Conservation (phyloP, 2,888 invertebrate genomes). For the Xestia c-nigrum region DNA sequence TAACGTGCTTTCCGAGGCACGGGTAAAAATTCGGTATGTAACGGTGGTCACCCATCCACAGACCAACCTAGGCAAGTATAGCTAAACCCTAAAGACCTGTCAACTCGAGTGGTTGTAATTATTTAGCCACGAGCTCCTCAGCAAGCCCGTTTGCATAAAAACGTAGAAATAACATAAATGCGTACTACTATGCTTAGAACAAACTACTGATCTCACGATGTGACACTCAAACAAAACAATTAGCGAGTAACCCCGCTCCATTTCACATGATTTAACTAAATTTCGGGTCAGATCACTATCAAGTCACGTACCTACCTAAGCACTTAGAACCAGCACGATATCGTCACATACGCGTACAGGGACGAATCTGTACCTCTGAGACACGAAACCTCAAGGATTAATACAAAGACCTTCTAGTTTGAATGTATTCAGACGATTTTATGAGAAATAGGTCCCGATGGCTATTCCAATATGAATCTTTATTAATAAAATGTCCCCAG, state of each 20-base stretch:
- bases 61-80: too few species aligned
- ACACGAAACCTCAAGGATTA: slow-evolving; percentile 29
- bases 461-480: slow-evolving; percentile 27
- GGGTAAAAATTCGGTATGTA: too few species aligned
- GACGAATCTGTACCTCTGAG: slow-evolving; percentile 33
- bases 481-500: slow-evolving; percentile 29
- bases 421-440: slow-evolving; percentile 24
- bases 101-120: too few species aligned
- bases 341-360: slow-evolving; percentile 27
- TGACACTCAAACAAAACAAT: slow-evolving; percentile 49
- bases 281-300: slow-evolving; percentile 63
- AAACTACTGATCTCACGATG: slow-evolving; percentile 13
- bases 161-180: background rate
- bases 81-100: too few species aligned
- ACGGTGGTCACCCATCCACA: too few species aligned
- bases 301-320: slow-evolving; percentile 59
- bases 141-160: background rate
- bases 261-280: slow-evolving; percentile 58
- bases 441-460: slow-evolving; percentile 17
- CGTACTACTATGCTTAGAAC: too few species aligned
- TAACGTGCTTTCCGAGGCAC: too few species aligned
- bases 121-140: too few species aligned
- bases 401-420: slow-evolving; percentile 16
- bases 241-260: slow-evolving; percentile 55
- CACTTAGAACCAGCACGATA: slow-evolving; percentile 38